Percentiles rank a stretch among this genome's conserved stretches.
These are phyloP conservation scores for Microcebus griseorufus DNA, from an alignment of 2,113 vertebrate species.

Conservation along the genomic window DNA sequence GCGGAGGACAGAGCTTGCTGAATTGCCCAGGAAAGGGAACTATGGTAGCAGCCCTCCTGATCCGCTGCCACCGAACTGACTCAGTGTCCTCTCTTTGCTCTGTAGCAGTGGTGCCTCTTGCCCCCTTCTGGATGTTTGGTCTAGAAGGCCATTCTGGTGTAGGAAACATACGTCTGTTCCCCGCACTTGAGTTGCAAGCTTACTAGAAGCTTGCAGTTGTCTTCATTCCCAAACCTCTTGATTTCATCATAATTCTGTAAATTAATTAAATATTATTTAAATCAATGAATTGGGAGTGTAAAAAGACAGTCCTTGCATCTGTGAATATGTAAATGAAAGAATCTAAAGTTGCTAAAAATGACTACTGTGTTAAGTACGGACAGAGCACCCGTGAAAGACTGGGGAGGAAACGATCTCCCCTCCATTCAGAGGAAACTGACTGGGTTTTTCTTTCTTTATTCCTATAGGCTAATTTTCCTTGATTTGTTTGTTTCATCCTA, in stretches of 20 bases:
- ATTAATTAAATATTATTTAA: not conserved
- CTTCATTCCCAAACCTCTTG: not conserved
- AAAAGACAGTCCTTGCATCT: not conserved
- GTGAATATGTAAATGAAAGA: constrained; percentile 11
- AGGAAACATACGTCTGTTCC: not conserved
- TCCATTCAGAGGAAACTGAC: not conserved
- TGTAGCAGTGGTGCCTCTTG: not conserved
- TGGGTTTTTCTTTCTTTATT: not conserved
- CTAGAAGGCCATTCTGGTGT: not conserved
- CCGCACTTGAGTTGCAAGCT: not conserved
- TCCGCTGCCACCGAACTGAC: not conserved
- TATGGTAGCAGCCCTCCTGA: not conserved
- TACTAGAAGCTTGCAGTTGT: not conserved
- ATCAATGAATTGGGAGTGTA: not conserved
- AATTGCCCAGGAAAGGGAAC: not conserved
- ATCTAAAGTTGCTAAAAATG: not conserved
- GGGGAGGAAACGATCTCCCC: not conserved
- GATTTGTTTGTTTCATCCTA: not conserved
- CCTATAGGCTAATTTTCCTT: not conserved
- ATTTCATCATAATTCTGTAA: not conserved
- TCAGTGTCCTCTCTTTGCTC: not conserved
- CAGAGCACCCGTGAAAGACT: not conserved
- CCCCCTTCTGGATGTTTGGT: not conserved
- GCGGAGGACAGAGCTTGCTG: not conserved
- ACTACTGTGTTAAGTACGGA: not conserved